Conservation (phyloP, 1,140 invertebrate species). For the Ectropis grisescens region DNA sequence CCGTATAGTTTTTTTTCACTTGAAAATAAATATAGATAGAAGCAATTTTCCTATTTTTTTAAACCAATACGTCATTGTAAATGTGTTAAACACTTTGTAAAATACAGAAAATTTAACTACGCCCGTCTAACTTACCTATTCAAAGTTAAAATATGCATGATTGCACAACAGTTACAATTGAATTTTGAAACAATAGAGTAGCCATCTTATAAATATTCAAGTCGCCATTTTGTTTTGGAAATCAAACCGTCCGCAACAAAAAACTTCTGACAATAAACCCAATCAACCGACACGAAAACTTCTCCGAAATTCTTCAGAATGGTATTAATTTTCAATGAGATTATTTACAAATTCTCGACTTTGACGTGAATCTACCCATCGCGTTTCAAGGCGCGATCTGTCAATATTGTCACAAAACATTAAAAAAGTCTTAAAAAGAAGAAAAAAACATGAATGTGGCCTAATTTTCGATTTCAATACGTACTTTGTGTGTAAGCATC, state of each 20-base stretch:
- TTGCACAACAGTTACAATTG: too few species aligned
- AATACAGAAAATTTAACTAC: too few species aligned
- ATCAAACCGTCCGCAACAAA: conserved; percentile 32
- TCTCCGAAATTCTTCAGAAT: conserved; percentile 32
- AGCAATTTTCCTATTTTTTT: too few species aligned
- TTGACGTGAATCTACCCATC: conserved; percentile 10
- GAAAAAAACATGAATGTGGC: conserved; percentile 49
- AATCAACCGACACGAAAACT: conserved; percentile 40
- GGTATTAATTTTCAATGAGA: conserved; percentile 62
- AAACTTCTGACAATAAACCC: conserved; percentile 47
- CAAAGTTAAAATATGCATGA: too few species aligned
- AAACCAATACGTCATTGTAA: too few species aligned
- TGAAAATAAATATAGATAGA: too few species aligned
- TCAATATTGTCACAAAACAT: conserved; percentile 66
- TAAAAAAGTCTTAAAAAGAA: conserved; percentile 24
- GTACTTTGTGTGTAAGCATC: conserved; percentile 58
- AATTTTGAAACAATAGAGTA: conserved; percentile 1
- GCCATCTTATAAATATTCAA: conserved; percentile 13
- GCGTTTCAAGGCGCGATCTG: conserved; percentile 28
- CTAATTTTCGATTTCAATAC: conserved; percentile 66
- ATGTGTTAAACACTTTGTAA: too few species aligned
- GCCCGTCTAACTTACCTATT: too few species aligned
- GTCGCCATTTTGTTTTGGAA: conserved; percentile 24
- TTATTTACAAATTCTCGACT: conserved; percentile 62
- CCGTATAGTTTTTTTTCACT: too few species aligned